phyloP scores from a whole-genome alignment of 1,140 invertebrate genomes.

The Amphibalanus amphitrite region DNA sequence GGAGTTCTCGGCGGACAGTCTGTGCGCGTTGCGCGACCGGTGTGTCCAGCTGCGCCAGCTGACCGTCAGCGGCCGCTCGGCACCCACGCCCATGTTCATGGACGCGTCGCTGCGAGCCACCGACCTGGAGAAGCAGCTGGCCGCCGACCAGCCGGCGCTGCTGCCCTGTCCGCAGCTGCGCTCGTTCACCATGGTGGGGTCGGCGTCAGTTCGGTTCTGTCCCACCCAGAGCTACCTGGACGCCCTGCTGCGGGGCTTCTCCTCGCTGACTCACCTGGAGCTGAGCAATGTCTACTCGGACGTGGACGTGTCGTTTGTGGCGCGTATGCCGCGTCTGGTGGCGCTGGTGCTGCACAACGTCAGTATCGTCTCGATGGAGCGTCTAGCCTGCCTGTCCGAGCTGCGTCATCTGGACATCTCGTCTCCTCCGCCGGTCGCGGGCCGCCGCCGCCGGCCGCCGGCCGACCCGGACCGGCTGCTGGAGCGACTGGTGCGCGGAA shows the following conservation, averaged over 20 bases:
- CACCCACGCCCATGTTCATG: not conserved
- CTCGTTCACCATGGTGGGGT: not conserved
- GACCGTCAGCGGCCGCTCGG: not conserved
- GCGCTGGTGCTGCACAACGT: constrained; percentile 3
- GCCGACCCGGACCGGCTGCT: not conserved
- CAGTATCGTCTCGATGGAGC: not conserved
- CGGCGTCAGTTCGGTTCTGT: not conserved
- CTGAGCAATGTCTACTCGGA: constrained; percentile 1
- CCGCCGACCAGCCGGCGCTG: not conserved
- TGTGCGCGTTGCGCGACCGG: not conserved
- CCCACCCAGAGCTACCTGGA: not conserved
- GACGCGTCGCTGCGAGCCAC: not conserved
- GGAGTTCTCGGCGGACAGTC: not conserved
- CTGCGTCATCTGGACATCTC: not conserved
- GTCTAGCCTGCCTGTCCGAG: not conserved
- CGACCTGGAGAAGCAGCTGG: not conserved
- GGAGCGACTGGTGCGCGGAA: not conserved
- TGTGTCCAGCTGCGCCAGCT: not conserved
- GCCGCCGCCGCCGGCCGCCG: not conserved
- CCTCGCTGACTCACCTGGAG: not conserved
- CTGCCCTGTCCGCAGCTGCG: not conserved
- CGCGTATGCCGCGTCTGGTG: not conserved
- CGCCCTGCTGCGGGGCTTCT: not conserved
- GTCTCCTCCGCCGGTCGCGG: not conserved
- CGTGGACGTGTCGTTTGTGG: not conserved